Percentiles rank a stretch among this genome's conserved stretches.
Conservation (phyloP, 2,888 invertebrate species). For the Teleiodes luculella region DNA sequence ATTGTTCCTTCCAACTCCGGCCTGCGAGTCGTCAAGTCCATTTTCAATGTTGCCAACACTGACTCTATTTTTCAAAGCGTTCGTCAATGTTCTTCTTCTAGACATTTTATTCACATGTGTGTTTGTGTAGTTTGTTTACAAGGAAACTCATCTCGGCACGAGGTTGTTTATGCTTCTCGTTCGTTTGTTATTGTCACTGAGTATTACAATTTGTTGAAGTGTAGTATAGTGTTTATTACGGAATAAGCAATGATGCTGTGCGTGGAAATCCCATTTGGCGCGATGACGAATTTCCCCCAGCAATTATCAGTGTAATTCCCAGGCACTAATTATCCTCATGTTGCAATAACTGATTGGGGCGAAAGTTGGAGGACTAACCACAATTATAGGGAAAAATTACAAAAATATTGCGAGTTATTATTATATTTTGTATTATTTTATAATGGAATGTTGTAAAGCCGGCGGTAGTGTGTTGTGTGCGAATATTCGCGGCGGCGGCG, state of each 20-base stretch:
- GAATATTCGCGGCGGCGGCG: slow-evolving; percentile 36
- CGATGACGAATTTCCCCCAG: not conserved
- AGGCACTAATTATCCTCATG: not conserved
- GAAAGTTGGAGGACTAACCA: not conserved
- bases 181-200: not conserved
- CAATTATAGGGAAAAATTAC: not conserved
- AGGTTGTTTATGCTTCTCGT: too few species aligned
- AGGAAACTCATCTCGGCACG: slow-evolving; percentile 1
- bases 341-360: not conserved
- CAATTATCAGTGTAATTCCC: not conserved
- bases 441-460: slow-evolving; percentile 4
- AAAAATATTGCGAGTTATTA: not conserved
- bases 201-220: not conserved
- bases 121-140: not conserved
- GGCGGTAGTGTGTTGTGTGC: slow-evolving; percentile 16
- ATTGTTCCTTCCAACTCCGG: slow-evolving; percentile 47
- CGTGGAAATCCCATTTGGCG: not conserved
- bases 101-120: slow-evolving; percentile 28
- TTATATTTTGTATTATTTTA: not conserved
- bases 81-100: slow-evolving; percentile 18
- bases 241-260: not conserved
- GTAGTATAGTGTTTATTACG: not conserved
- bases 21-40: slow-evolving; percentile 74
- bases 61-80: slow-evolving; percentile 22
- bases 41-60: slow-evolving; percentile 44